These are phyloP conservation scores for Hippasteria phrygiana DNA, from an alignment of 53 echinoderm and acorn worm genomes.

Conservation along the genomic window DNA sequence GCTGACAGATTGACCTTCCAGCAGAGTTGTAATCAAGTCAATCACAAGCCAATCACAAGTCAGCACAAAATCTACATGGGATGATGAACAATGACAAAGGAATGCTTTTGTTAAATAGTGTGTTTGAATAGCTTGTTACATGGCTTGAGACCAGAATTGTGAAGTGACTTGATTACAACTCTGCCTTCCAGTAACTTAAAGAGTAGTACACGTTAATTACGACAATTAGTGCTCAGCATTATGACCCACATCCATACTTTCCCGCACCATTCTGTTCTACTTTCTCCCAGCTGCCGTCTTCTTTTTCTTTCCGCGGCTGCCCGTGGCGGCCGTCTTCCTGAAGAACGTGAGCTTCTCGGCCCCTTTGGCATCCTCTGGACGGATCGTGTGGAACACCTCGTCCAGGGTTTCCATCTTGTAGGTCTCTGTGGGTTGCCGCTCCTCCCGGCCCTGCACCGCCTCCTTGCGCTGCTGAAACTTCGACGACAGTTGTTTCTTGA, in stretches of 20 bases:
- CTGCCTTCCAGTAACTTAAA: too few relatives aligned
- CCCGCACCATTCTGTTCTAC: not conserved
- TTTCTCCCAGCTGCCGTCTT: not conserved
- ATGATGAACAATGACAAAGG: too few relatives aligned
- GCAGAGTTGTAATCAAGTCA: too few relatives aligned
- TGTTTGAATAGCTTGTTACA: too few relatives aligned
- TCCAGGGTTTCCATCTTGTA: slow-evolving; percentile 82
- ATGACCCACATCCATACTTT: not conserved
- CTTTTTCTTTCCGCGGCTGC: not conserved
- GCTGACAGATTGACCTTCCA: too few relatives aligned
- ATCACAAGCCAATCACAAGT: too few relatives aligned
- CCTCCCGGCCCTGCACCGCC: slow-evolving; percentile 69
- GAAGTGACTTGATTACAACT: too few relatives aligned
- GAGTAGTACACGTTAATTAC: too few relatives aligned
- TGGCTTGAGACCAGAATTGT: too few relatives aligned
- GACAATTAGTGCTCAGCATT: not conserved
- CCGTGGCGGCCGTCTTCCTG: slow-evolving; percentile 57
- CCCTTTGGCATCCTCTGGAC: slow-evolving; percentile 91
- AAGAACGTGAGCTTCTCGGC: slow-evolving; percentile 84
- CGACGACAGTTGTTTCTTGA: slow-evolving; percentile 69
- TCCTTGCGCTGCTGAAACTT: slow-evolving; percentile 83
- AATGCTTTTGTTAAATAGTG: too few relatives aligned
- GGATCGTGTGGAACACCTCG: slow-evolving; percentile 92
- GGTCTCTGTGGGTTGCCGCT: slow-evolving; percentile 71
- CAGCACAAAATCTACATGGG: too few relatives aligned